Evolutionary conservation across 1,140 invertebrate species (phyloP), one percentile per base, ranked within the genome.

Genomic region (Drosophila pachea): DNA sequence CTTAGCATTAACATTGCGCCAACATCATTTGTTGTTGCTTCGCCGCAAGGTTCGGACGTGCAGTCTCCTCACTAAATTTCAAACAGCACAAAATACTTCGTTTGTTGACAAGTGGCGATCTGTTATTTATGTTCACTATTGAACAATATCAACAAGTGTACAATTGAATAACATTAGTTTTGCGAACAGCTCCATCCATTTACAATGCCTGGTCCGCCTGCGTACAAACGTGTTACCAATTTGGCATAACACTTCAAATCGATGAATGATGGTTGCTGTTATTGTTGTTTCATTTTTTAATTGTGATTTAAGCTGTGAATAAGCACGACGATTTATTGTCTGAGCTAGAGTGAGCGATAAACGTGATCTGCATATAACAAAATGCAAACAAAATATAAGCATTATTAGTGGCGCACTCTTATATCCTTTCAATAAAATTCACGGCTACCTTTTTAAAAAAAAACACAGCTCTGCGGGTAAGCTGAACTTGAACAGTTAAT

Each of bases 401-500:
- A 58, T 54, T 62, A 70, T 73, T 73, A 52, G 45, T 60, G 68
- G 35, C 49, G n/a, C 40, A 40, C 6, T 42, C 66, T 50, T 7
- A 38, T 66, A 40, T 66, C 55, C 48, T 52, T 43, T 48, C 32
- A 40, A 58, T 32, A 45, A 59, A 40, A 9, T 49, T 40, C 40
- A 52, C 54, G 42, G 48, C 62, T 70, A 48, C 49, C 55, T 45
- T 33, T 45, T 33, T 56, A 7, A 11, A 74, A 33, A 63, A 78
- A 12, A 53, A 63, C 33, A 50, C 54, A 56, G 16, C 56, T 35
- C 31, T 33, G 56, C 68, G 42, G 63, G 61, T 66, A 64, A 78
- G 56, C 76, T 52, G 61, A 65, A 54, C 42, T 32, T 65, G 67
- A 78, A 64, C 63, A 72, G 76, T 73, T 79, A 66, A 70, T 54